Percentiles rank a stretch among this genome's conserved stretches.
Evolutionary conservation across 2,113 vertebrate species (phyloP).

Genomic region (Diadophis punctatus): DNA sequence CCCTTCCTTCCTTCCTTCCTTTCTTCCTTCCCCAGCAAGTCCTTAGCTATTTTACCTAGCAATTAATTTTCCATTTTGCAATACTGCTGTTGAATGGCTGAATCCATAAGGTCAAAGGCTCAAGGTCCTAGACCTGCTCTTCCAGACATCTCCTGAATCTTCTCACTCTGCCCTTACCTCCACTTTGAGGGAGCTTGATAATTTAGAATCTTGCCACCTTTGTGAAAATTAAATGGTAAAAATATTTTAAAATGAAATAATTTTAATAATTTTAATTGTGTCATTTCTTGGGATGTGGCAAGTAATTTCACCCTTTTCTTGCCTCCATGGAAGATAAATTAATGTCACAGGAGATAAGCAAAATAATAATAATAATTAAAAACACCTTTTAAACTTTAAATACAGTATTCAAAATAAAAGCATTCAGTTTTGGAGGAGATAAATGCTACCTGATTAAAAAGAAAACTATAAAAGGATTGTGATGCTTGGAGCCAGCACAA

Average conservation of each 20-base stretch:
- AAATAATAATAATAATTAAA: not conserved
- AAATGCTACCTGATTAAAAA: not conserved
- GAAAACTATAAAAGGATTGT: not conserved
- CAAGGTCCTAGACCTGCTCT: not conserved
- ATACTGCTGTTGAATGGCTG: not conserved
- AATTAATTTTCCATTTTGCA: not conserved
- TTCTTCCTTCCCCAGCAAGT: not conserved
- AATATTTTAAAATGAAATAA: not conserved
- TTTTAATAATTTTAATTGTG: not conserved
- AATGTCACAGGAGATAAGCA: not conserved
- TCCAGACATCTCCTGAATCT: not conserved
- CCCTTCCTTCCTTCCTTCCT: not conserved
- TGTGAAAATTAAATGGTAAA: not conserved
- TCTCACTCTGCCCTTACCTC: not conserved
- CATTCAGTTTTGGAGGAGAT: not conserved
- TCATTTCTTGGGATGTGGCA: not conserved
- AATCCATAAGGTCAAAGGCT: not conserved
- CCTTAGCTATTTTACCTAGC: not conserved
- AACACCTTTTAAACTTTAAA: not conserved
- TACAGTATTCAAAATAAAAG: not conserved
- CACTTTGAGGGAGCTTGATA: not conserved
- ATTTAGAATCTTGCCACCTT: not conserved
- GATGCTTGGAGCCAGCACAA: not conserved
- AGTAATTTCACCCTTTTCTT: not conserved
- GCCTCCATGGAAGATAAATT: not conserved